A percentile compares a stretch with the other conserved stretches of the same genome.
Conservation (phyloP, 2,113 vertebrate species). For the Barbus barbus region DNA sequence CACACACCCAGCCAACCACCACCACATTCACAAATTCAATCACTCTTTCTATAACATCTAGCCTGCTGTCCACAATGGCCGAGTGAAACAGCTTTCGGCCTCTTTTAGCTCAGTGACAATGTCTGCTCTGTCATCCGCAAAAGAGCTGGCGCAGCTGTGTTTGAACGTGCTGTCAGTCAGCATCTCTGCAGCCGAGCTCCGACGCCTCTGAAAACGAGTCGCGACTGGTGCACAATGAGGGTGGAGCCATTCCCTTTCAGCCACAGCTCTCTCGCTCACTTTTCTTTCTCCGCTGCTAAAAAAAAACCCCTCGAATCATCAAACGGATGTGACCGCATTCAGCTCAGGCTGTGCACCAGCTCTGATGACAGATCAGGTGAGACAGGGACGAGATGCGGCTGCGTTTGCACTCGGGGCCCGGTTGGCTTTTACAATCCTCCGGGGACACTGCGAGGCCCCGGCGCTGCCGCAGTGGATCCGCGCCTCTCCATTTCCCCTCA, state of each 20-base stretch:
- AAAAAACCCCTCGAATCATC: constrained; percentile 9
- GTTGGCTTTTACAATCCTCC: constrained; percentile 59
- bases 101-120: constrained; percentile 38
- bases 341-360: constrained; percentile 23
- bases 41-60: constrained; percentile 33
- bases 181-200: not conserved
- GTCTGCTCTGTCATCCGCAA: constrained; percentile 42
- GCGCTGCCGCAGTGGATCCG: constrained; percentile 65
- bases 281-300: constrained; percentile 19
- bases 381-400: constrained; percentile 10
- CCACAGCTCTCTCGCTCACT: not conserved
- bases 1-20: not conserved
- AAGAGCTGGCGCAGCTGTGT: constrained; percentile 27
- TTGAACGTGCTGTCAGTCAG: constrained; percentile 41
- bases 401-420: constrained; percentile 60
- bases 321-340: constrained; percentile 50
- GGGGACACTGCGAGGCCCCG: constrained; percentile 47
- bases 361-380: constrained; percentile 57
- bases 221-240: constrained; percentile 43
- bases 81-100: constrained; percentile 23
- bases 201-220: constrained; percentile 15
- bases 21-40: constrained; percentile 43
- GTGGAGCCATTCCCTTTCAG: constrained; percentile 29
- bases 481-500: constrained; percentile 71
- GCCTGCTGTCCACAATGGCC: constrained; percentile 33